Conservation (phyloP, 2,888 invertebrate species). For the Oasisia sp. region DNA sequence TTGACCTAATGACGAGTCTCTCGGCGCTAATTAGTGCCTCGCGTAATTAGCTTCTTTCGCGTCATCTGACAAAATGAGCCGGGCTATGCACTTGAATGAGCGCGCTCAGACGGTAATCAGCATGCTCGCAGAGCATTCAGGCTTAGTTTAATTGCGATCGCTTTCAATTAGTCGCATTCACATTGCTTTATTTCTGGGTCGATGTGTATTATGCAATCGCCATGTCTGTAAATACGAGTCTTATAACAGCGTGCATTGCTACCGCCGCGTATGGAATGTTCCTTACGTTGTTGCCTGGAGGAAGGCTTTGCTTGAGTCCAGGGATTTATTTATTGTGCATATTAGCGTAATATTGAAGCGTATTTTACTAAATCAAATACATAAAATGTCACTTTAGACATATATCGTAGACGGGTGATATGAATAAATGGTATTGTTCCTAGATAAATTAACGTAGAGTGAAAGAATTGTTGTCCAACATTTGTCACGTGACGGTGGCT, state of each 20-base stretch:
- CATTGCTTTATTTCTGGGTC: not conserved
- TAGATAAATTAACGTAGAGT: no score
- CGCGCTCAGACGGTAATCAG: not conserved
- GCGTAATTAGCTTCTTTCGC: not conserved
- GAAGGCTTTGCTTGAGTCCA: not conserved
- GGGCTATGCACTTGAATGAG: not conserved
- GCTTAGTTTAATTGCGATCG: constrained; percentile 4
- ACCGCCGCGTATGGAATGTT: not conserved
- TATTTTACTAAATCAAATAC: not conserved
- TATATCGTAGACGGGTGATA: no score
- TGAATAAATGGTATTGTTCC: no score
- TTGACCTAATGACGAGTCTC: constrained; percentile 13
- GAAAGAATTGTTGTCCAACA: no score
- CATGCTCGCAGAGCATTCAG: not conserved
- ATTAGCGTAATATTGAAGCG: not conserved
- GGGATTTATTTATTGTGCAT: not conserved
- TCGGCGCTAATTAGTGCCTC: constrained; percentile 6
- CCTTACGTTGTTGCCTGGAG: not conserved
- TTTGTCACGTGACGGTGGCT: no score
- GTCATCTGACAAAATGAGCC: not conserved
- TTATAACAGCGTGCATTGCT: not conserved
- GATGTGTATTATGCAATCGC: not conserved
- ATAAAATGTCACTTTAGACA: not conserved
- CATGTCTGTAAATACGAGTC: not conserved
- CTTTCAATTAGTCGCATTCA: not conserved